Evolutionary conservation across 1,140 invertebrate species (phyloP).

Genomic region (Rhagoletis pomonella): DNA sequence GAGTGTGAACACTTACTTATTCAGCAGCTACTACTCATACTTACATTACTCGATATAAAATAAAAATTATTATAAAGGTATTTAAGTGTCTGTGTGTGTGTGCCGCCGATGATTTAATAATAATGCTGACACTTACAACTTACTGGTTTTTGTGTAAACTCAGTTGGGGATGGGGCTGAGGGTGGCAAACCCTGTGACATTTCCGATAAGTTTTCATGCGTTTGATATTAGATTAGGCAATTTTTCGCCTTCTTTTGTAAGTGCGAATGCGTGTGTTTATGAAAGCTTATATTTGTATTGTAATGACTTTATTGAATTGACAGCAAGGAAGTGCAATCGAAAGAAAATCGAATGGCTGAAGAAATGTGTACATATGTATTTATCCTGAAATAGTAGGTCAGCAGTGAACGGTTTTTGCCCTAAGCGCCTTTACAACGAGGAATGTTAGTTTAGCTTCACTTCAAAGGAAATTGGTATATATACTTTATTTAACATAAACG

Average conservation of each 20-base stretch:
- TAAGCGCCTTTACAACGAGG: too few relatives aligned
- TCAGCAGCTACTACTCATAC: too few relatives aligned
- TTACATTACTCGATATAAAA: too few relatives aligned
- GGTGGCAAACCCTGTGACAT: background rate
- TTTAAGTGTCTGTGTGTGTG: background rate
- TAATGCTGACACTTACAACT: background rate
- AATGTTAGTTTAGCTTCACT: too few relatives aligned
- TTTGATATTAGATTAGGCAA: slow-evolving; percentile 2
- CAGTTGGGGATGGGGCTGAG: background rate
- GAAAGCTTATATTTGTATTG: background rate
- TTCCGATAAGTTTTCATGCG: background rate
- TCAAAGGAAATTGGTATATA: too few relatives aligned
- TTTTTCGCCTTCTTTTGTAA: background rate
- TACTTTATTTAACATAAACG: too few relatives aligned
- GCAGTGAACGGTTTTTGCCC: too few relatives aligned
- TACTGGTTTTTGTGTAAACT: background rate
- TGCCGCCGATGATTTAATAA: slow-evolving; percentile 11
- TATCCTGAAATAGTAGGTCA: too few relatives aligned
- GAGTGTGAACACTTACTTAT: background rate
- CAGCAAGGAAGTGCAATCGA: background rate
- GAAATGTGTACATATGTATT: too few relatives aligned
- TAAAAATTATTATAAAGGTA: too few relatives aligned
- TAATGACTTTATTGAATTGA: slow-evolving; percentile 12
- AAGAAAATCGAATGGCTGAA: background rate
- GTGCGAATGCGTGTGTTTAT: background rate